These are phyloP conservation scores for Paratrypauchen microcephalus DNA, from an alignment of 2,797 vertebrate species.

Conservation along the genomic window DNA sequence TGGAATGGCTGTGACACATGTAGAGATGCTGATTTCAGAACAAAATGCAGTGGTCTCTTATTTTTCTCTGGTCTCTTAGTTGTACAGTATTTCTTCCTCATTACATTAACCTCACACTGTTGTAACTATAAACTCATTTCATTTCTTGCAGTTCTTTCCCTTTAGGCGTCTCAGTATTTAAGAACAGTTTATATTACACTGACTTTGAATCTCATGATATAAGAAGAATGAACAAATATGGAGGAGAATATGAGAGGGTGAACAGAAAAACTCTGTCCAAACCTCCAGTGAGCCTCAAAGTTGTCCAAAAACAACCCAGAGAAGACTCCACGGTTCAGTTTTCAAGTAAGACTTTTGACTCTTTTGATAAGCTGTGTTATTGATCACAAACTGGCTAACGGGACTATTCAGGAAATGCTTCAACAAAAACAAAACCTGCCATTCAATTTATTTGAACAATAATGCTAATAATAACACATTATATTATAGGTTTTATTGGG, in stretches of 20 bases:
- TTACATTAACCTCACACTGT: not conserved
- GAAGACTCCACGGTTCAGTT: slow-evolving; percentile 40
- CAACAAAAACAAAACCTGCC: no score
- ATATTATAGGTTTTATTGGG: no score
- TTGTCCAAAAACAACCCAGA: slow-evolving; percentile 82
- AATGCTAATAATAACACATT: no score
- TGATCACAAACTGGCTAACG: no score
- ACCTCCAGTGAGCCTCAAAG: slow-evolving; percentile 76
- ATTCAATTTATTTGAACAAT: no score
- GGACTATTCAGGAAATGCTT: no score
- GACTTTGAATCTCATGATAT: slow-evolving; percentile 76
- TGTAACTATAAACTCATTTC: not conserved
- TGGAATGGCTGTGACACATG: no score
- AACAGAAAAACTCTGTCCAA: slow-evolving; percentile 68
- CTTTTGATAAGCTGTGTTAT: not conserved
- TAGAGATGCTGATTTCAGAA: no score
- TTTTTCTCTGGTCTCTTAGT: no score
- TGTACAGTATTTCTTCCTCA: not conserved
- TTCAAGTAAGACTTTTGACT: slow-evolving; percentile 51
- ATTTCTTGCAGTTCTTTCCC: slow-evolving; percentile 70
- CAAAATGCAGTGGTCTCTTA: no score
- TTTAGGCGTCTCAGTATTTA: slow-evolving; percentile 81
- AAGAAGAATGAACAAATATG: slow-evolving; percentile 83
- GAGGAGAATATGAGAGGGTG: slow-evolving; percentile 74
- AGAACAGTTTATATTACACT: slow-evolving; percentile 83